These are phyloP conservation scores for Ianthella basta DNA, from an alignment of 37 sponge, comb jelly and placozoan genomes.

Conservation along the genomic window DNA sequence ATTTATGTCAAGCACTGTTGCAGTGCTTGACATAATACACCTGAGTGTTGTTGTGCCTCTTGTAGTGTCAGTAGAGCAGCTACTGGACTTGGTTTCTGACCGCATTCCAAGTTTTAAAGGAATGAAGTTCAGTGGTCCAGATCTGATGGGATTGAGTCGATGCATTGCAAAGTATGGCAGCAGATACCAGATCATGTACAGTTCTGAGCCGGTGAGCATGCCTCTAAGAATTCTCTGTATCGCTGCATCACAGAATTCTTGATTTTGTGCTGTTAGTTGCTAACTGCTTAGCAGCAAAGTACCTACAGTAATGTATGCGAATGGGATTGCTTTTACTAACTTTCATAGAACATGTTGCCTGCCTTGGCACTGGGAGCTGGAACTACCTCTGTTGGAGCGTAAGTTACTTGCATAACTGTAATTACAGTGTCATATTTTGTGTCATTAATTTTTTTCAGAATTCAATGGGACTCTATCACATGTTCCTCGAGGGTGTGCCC, in stretches of 20 bases:
- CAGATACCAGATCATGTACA: constrained; percentile 69
- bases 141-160: constrained; percentile 57
- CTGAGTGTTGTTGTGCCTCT: too few relatives aligned
- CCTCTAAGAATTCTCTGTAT: not conserved
- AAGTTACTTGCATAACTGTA: not conserved
- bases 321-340: not conserved
- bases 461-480: constrained; percentile 21
- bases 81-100: constrained; percentile 48
- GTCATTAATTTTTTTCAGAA: constrained; percentile 34
- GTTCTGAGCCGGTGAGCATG: constrained; percentile 66
- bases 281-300: too few relatives aligned
- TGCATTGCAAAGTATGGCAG: constrained; percentile 47
- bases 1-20: too few relatives aligned
- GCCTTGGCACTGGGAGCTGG: constrained; percentile 61
- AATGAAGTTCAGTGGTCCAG: constrained; percentile 54
- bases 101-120: constrained; percentile 67
- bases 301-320: too few relatives aligned
- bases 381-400: constrained; percentile 68
- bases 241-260: not conserved
- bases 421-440: not conserved
- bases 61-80: constrained; percentile 70
- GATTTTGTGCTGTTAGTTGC: too few relatives aligned
- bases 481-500: constrained; percentile 36
- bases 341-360: constrained; percentile 65
- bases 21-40: too few relatives aligned